Base-by-base conservation (phyloP, 2,113 vertebrate genomes). In the Apodemus sylvaticus region DNA sequence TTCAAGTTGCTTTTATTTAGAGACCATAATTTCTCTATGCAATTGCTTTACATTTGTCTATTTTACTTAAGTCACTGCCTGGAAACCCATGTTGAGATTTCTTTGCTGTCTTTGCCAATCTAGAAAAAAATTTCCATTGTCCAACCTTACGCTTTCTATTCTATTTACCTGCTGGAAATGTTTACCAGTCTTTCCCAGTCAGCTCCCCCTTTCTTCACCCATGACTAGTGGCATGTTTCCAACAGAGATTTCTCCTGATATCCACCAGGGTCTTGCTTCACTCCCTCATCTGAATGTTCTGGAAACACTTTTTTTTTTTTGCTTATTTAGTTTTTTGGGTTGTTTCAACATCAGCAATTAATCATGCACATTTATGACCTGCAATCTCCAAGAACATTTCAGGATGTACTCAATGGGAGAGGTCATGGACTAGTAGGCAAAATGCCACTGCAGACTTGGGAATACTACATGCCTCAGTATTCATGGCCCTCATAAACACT, bases 361-460 rank as follows among this genome's bases (percentile, higher is more conserved):
- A 96, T 98, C 94, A 97, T 85, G 60, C 36, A 87, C 94, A 89
- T 98, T 97, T 96, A 97, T 97, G 92, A 96, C 86, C 86, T 86
- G 86, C 78, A 96, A 71, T 94, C 95, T 96, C 93, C 92, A 97
- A 95, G 92, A 97, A 96, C 81, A 62, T 92, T 96, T 98, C 91
- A 96, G 95, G 71, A 92, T 87, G 68, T 94, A 96, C 81, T 86
- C 92, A 91, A 24, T 88, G 90, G 90, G 73, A 95, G 58, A 73
- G 66, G 95, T 96, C 94, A 86, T 64, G 93, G 60, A 89, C 82
- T 78, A 94, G 85, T 78, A 78, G 95, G 81, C 95, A 94, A 92
- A 89, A 94, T 79, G 85, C 97, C 96, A 97, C 85, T 24, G 45
- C 71, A 93, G 86, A 58, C 42, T 73, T 92, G 20, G 48, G 81